Evolutionary conservation across 1,140 invertebrate species (phyloP), one percentile per base, ranked within the genome.

Genomic region (Lucilia cuprina): DNA sequence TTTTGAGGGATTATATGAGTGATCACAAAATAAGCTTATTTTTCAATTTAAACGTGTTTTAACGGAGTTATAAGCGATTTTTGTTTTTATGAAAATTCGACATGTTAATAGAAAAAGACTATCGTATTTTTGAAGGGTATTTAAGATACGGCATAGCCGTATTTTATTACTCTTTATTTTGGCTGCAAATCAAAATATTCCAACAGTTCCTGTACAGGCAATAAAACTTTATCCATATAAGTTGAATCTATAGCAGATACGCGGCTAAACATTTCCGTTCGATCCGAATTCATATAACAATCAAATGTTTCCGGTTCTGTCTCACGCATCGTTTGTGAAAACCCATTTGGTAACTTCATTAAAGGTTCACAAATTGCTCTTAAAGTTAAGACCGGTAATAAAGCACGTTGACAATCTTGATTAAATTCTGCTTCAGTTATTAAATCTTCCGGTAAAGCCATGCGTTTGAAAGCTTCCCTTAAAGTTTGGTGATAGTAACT

Each of bases 251-350:
- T 75, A 49, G 86, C n/a, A 74, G 90, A 88, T 1, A 90, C 86
- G n/a, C 86, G 83, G 50, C 85, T 19, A 82, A 88, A 86, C 78
- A 90, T 74, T 47, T 87, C 89, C 49, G 82, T 86, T 0, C 89
- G 87, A 82, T 90, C 86, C 8, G 35, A 34, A 77, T 89, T 90
- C 14, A 90, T 86, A 83, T 90, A 90, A 75, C 82, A 86, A 21
- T 90, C 89, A 19, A 90, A 90, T 47, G 85, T 88, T 21, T 88
- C 87, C 0, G 86, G 88, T 8, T 90, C 87, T 41, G 87, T 84
- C 0, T 83, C 21, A 17, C 88, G 87, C 30, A 88, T 25, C 14
- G 84, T 85, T 82, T 88, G 87, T 0, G 85, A 77, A 9, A 89
- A 49, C n/a, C 84, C 82, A 0, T 86, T 34, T 0, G 84, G 86